Conservation (phyloP, 2,797 vertebrate species). For the Anniella stebbinsi region DNA sequence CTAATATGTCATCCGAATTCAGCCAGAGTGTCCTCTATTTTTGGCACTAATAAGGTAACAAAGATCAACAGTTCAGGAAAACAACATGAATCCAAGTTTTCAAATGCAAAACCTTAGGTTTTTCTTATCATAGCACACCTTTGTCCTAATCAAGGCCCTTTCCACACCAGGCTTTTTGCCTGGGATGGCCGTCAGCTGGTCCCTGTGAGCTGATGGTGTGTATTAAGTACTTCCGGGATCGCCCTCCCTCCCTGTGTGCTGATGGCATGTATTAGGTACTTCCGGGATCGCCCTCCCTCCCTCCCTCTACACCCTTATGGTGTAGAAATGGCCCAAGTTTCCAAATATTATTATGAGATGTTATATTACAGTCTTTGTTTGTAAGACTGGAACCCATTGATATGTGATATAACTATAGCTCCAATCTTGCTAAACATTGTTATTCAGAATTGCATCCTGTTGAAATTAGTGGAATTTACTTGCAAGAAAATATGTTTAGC, state of each 20-base stretch:
- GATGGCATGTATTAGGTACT: too few species aligned
- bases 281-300: too few species aligned
- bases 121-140: slow-evolving; percentile 55
- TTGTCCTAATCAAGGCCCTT: too few species aligned
- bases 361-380: slow-evolving; percentile 14
- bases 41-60: slow-evolving; percentile 74
- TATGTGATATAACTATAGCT: background rate
- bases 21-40: slow-evolving; percentile 77
- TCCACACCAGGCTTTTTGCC: too few species aligned
- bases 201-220: too few species aligned
- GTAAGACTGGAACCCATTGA: slow-evolving; percentile 32
- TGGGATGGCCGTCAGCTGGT: too few species aligned
- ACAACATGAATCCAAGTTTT: slow-evolving; percentile 68
- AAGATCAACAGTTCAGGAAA: slow-evolving; percentile 71
- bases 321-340: too few species aligned
- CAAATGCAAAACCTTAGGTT: slow-evolving; percentile 60
- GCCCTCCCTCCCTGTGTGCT: too few species aligned
- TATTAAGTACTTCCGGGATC: too few species aligned
- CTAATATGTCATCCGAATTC: too few species aligned
- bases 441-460: background rate
- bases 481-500: background rate
- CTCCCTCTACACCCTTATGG: too few species aligned
- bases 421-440: too few species aligned
- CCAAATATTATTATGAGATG: slow-evolving; percentile 47
- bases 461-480: background rate